Base-by-base conservation (phyloP, 2,113 vertebrate genomes). In the Lepus europaeus region DNA sequence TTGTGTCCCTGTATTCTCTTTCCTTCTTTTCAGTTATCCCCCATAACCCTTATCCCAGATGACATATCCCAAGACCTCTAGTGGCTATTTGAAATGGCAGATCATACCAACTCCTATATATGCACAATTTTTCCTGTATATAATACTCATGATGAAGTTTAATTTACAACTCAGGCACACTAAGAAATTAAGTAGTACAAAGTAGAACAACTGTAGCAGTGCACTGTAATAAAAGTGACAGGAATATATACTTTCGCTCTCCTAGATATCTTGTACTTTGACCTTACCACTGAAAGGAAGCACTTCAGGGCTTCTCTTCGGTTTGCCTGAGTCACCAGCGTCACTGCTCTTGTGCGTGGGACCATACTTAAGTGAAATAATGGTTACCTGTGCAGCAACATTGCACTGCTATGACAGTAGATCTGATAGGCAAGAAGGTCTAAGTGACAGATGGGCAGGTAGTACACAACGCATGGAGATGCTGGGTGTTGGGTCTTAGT, bases 391-490 rank as follows among this genome's bases (percentile, higher is more conserved):
- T 39, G n/a, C 33, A 6, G 12, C 61, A 36, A 33, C 1, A 12
- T 2, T 27, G 6, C 11, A 1, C 39, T 39, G 16, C 1, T 1
- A 19, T 45, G 12, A 51, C 25, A 39, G 56, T 51, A 1, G 33
- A 23, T 56, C 6, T 33, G 33, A 14, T 76, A 51, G 45, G 11
- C 33, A 66, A 49, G 69, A 22, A 45, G n/a, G 20, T 13, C 23
- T 11, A 31, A 0, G 45, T 72, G 14, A 61, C 5, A 13, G 11
- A 39, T 20, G 59, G 20, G 10, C 0, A 23, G 45, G 19, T 20
- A 11, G 3, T 3, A 11, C n/a, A 19, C 8, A 39, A 1, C n/a
- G 61, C 1, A 6, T n/a, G 56, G 39, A 4, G 64, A 39, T 7
- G 8, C 9, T n/a, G n/a, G 20, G 39, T n/a, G n/a, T n/a, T n/a